Evolutionary conservation across 2,113 vertebrate genomes (phyloP).

Genomic region (Vireo altiloquus): DNA sequence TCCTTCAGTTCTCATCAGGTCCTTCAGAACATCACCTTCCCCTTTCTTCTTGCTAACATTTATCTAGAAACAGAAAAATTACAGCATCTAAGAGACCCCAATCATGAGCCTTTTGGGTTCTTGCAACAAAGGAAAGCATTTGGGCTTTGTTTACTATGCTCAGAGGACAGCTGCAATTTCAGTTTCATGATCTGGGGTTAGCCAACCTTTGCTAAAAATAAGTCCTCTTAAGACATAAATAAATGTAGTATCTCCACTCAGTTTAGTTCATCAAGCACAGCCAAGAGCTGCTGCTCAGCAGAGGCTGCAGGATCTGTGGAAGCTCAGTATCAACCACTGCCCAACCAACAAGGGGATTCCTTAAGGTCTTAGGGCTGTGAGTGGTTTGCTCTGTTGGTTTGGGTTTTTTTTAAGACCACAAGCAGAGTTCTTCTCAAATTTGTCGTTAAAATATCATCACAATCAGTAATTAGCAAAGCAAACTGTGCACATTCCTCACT

Average conservation of each 20-base stretch:
- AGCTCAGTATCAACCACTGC: not conserved
- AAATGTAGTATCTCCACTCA: not conserved
- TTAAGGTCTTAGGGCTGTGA: not conserved
- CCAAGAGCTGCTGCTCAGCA: not conserved
- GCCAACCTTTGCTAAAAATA: not conserved
- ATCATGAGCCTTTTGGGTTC: not conserved
- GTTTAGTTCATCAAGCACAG: not conserved
- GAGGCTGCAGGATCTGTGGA: not conserved
- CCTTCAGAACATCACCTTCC: conserved; percentile 65
- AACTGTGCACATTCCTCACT: not conserved
- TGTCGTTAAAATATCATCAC: not conserved
- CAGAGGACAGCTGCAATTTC: not conserved
- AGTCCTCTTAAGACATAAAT: not conserved
- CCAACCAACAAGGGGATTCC: not conserved
- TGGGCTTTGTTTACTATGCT: not conserved
- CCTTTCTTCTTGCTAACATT: conserved; percentile 74
- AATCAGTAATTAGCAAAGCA: not conserved
- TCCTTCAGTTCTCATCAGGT: conserved; percentile 73
- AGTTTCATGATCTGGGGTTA: not conserved
- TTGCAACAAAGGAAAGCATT: not conserved
- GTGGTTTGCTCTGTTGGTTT: not conserved
- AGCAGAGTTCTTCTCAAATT: not conserved
- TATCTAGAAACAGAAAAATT: conserved; percentile 60
- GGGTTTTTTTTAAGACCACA: not conserved
- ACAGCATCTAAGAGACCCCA: not conserved